Evolutionary conservation across 2,113 vertebrate species (phyloP).

Genomic region (Puffinus mauretanicus): DNA sequence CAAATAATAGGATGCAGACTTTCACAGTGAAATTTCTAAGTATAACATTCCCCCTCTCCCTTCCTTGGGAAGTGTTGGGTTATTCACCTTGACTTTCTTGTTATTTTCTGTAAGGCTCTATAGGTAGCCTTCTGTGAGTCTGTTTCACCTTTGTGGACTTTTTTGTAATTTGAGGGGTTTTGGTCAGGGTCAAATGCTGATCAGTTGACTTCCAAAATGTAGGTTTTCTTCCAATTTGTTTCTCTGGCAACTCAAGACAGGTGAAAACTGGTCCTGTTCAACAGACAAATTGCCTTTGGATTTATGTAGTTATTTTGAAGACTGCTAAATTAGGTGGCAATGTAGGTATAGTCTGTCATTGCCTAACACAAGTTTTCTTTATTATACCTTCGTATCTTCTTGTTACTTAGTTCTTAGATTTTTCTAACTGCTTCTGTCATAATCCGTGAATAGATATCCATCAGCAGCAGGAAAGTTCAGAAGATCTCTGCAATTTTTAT

Average conservation of each 20-base stretch:
- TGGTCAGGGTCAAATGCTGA: neutral
- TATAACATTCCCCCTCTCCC: rapidly evolving
- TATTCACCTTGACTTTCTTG: neutral
- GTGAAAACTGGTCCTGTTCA: neutral
- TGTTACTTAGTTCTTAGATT: neutral
- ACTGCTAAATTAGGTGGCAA: neutral
- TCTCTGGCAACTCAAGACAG: neutral
- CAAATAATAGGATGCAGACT: neutral
- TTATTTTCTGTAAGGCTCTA: neutral
- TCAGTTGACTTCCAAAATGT: neutral
- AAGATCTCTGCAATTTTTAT: neutral
- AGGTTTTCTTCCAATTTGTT: neutral
- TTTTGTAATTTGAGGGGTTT: neutral
- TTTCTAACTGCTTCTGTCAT: neutral
- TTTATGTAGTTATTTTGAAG: neutral
- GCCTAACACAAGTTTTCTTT: neutral
- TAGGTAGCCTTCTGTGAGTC: neutral
- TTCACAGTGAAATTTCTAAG: neutral
- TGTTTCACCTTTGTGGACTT: neutral
- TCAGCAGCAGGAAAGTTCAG: neutral
- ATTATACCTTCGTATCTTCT: neutral
- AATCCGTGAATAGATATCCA: neutral
- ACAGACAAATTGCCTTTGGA: neutral
- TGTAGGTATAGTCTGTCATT: neutral
- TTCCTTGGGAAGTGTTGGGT: neutral